Base-by-base conservation (phyloP, 2,888 invertebrate species). In the Pterostichus niger region DNA sequence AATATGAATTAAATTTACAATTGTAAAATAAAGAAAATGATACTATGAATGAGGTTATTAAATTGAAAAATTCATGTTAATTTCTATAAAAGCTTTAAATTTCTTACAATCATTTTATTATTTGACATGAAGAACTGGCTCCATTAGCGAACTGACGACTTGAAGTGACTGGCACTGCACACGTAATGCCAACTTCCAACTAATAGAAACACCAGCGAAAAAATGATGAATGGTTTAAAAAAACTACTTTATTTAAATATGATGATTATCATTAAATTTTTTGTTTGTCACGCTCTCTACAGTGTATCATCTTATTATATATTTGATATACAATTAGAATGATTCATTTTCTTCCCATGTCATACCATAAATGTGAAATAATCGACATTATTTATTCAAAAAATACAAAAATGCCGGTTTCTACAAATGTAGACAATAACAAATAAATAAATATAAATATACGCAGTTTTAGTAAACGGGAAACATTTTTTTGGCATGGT, bases 41-140 rank as follows among this genome's bases (percentile, higher is more conserved):
- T 44, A 17, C 77, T 49, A 61, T 76, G 33, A 49, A 64, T 61
- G 33, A 82, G 40, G 40, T 49, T 75, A 71, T 35, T 54, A 52
- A 49, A 46, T 76, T 49, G 40, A 56, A 82, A 82, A 82, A 82
- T 61, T 73, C 31, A 64, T 77, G 77, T 77, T 82, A 82, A 83
- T 83, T 83, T 83, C 64, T 77, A 83, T 35, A 68, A 83, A 64
- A 83, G 68, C 46, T 64, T 61, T 76, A 79, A 82, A 71, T 64
- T 76, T 82, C 85, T 85, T 85, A 85, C 85, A 78, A 85, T 85
- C 84, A 82, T 82, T 84, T 85, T 85, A 78, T 79, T 80, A 84
- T 85, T 85, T 82, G 84, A 84, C 85, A 85, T 84, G 78, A 81
- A 82, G 84, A 82, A 82, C 78, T 54, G 54, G 64, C 79, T 84